Evolutionary conservation across 1,140 invertebrate species (phyloP), one percentile per base, ranked within the genome.

Genomic region (Diachasmimorpha longicaudata): DNA sequence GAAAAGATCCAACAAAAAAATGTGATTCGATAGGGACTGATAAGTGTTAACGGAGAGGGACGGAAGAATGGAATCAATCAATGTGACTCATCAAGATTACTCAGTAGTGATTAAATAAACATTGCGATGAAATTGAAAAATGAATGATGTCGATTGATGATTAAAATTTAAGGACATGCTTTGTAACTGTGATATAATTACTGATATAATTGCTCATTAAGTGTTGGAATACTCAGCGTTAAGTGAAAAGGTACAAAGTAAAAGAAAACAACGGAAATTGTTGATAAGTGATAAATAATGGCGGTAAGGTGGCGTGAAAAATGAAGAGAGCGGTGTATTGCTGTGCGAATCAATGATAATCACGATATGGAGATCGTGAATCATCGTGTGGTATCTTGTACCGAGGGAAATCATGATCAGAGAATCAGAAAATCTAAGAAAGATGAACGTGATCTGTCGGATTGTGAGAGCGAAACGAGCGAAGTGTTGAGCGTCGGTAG

Each of bases 401-500:
- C 67, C 79, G 75, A 79, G 66, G 37, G 76, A 75, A 78, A 79
- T 68, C 78, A 68, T 76, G 79, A 78, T 73, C 75, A 67, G 72
- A 63, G 52, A 31, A 74, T 63, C 16, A 71, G 63, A 39, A 55
- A 68, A 76, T 14, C n/a, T n/a, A 23, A 42, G 63, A 19, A 77
- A 70, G 36, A 67, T 44, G n/a, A 81, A 25, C 44, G 70, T 23
- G 14, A 72, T 67, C 11, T 79, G 63, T 23, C 79, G 74, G 87
- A 89, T 72, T 87, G 85, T 76, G 87, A 88, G 71, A 88, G 87
- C 78, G 86, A 89, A 46, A 88, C 87, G 70, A 90, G 90, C 75
- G 88, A 89, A 67, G 85, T 90, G 16, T 79, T 90, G 19, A 90
- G 92, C 72, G 91, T 93, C 46, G 92, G 92, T 25, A 90, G 90